Evolutionary conservation across 2,888 invertebrate genomes (phyloP), one percentile per base, ranked within the genome.

Genomic region (Nesidiocoris tenuis): DNA sequence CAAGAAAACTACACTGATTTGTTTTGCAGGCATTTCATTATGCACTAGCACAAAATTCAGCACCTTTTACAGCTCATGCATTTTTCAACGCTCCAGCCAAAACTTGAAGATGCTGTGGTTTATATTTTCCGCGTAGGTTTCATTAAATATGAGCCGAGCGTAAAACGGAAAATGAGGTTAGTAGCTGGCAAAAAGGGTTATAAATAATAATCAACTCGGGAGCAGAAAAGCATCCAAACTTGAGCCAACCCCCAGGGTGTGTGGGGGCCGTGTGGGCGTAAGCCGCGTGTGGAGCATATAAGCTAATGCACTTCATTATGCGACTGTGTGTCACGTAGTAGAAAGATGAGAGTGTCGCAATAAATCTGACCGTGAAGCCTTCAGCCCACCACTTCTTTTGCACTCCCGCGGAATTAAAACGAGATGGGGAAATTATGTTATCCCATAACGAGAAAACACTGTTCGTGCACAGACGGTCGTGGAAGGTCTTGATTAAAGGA

Each of bases 251-350:
- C 39, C 12, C 39, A 39, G 12, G 39, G 39, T 12, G 39, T 3
- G 12, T n/a, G n/a, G n/a, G n/a, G n/a, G n/a, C n/a, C n/a, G n/a
- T n/a, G n/a, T n/a, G n/a, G n/a, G n/a, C n/a, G n/a, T n/a, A n/a
- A n/a, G n/a, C 12, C 39, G 3, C 12, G 39, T 39, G 39, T 39
- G 39, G 39, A 39, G 39, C 39, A 12, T 39, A 39, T 39, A 39
- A 63, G 57, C 24, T 70, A 70, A 70, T 70, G 59, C 70, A 70
- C 70, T 70, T 70, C 70, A 70, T 70, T 70, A 70, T 70, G 70
- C 70, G 70, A 70, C 54, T 39, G 65, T 67, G 70, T 70, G 70
- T 54, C 57, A 57, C 70, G 59, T 22, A 18, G 55, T 55, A 17
- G 54, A 70, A 59, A 70, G 70, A 70, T 70, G 70, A 70, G 57